Percentiles rank a stretch among this genome's conserved stretches.
phyloP scores from a whole-genome alignment of 2,113 vertebrate genomes.

The Pachypanchax playfairii region DNA sequence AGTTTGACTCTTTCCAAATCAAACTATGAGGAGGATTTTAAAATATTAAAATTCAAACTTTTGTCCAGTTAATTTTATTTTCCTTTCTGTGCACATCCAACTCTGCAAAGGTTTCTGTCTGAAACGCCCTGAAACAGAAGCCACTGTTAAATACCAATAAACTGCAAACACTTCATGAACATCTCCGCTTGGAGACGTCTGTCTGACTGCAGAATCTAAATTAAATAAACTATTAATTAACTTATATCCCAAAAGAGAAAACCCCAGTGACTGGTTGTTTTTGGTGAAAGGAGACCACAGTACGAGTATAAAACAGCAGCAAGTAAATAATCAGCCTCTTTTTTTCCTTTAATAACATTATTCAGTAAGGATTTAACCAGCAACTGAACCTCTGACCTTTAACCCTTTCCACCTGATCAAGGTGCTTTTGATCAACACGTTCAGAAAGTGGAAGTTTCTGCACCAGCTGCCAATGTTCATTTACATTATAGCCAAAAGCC shows the following conservation, averaged over 20 bases:
- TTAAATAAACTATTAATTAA: neutral
- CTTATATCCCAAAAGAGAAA: neutral
- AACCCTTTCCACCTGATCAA: slow-evolving; percentile 18
- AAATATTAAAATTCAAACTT: too few species aligned
- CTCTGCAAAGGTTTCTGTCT: too few species aligned
- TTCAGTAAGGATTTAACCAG: slow-evolving; percentile 20
- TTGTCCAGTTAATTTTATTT: too few species aligned
- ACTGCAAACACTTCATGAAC: too few species aligned
- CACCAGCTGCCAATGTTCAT: slow-evolving; percentile 12
- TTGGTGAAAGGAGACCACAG: neutral
- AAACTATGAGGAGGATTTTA: too few species aligned
- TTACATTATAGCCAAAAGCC: neutral
- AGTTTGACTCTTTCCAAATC: too few species aligned
- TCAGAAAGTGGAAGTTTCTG: slow-evolving; percentile 18
- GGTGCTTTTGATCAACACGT: slow-evolving; percentile 30
- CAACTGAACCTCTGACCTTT: slow-evolving; percentile 23
- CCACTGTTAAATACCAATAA: neutral
- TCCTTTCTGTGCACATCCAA: too few species aligned
- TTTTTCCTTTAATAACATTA: too few species aligned
- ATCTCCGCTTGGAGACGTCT: too few species aligned
- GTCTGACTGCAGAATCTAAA: neutral
- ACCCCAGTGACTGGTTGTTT: neutral
- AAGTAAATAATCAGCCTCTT: neutral
- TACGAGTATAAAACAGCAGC: neutral
- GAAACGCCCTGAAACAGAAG: too few species aligned